Percentiles rank a stretch among this genome's conserved stretches.
These are phyloP conservation scores for Calcarius ornatus DNA, from an alignment of 2,113 vertebrate species.

Conservation along the genomic window DNA sequence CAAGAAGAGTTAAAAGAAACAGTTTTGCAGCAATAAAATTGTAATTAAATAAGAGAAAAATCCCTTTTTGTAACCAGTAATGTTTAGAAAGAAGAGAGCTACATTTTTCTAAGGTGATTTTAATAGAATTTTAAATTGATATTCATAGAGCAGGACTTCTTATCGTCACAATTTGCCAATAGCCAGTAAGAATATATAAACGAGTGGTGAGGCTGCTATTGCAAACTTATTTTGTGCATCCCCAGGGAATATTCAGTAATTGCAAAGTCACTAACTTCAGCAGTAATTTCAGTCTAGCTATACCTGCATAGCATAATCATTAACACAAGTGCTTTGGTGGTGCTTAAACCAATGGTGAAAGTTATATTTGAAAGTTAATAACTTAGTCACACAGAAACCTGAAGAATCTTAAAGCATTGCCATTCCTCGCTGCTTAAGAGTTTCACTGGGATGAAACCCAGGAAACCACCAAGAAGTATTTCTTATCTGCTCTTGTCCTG, in stretches of 20 bases:
- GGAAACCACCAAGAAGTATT: background rate
- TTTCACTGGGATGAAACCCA: background rate
- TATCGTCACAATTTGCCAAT: conserved; percentile 1
- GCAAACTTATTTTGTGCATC: background rate
- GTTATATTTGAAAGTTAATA: background rate
- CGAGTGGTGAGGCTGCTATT: background rate
- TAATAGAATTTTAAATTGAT: conserved; percentile 39
- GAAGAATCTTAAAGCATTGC: background rate
- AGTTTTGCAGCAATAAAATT: background rate
- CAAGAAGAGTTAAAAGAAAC: background rate
- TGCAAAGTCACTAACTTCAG: conserved; percentile 38
- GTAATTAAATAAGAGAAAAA: conserved; percentile 21
- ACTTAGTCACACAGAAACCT: background rate
- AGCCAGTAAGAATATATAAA: background rate
- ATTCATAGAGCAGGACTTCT: conserved; percentile 14
- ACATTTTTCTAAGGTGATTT: background rate
- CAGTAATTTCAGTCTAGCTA: background rate
- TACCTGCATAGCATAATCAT: conserved; percentile 12
- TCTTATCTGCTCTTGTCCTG: background rate
- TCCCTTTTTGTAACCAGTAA: background rate
- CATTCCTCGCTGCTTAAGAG: background rate
- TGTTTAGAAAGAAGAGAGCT: background rate
- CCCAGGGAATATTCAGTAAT: conserved; percentile 27
- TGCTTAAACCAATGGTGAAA: background rate
- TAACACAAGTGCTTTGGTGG: background rate